These are phyloP conservation scores for Nannospalax galili DNA, from an alignment of 2,113 vertebrate genomes.

Conservation along the genomic window DNA sequence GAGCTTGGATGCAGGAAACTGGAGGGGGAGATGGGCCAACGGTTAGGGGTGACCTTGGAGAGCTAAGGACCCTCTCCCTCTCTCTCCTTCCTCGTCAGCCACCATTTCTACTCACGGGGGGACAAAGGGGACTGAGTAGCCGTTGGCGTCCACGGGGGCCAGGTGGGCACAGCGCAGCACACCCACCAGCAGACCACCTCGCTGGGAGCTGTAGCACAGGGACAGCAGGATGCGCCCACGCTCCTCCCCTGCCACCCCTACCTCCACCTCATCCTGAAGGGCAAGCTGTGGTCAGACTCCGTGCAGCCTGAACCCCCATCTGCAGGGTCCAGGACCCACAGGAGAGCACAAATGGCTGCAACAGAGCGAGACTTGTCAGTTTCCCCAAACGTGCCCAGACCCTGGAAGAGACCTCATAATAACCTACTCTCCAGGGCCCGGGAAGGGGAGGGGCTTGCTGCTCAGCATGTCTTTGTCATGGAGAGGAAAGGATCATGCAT, in stretches of 20 bases:
- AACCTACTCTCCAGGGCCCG: background rate
- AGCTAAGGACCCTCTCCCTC: background rate
- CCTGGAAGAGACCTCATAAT: background rate
- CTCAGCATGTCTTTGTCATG: rapidly evolving
- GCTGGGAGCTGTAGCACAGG: slow-evolving; percentile 88
- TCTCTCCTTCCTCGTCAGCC: background rate
- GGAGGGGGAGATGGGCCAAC: background rate
- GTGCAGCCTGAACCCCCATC: background rate
- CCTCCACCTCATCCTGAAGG: slow-evolving; percentile 61
- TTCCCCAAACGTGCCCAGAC: background rate
- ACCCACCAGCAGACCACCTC: slow-evolving; percentile 88
- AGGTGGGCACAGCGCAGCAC: slow-evolving; percentile 92
- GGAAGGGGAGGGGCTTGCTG: background rate
- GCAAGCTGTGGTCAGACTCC: background rate
- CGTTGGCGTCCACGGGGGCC: slow-evolving; percentile 92
- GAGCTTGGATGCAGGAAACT: slow-evolving; percentile 89
- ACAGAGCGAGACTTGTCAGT: background rate
- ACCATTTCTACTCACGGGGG: slow-evolving; percentile 88
- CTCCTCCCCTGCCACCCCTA: slow-evolving; percentile 70
- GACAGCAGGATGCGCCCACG: slow-evolving; percentile 91
- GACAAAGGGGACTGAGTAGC: slow-evolving; percentile 93
- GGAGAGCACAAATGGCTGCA: background rate
- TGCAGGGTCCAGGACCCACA: rapidly evolving
- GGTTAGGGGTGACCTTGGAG: background rate
- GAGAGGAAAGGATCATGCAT: background rate